Percentiles rank a stretch among this genome's conserved stretches.
These are phyloP conservation scores for Drosophila arizonae DNA, from an alignment of 1,140 invertebrate species.

Conservation along the genomic window DNA sequence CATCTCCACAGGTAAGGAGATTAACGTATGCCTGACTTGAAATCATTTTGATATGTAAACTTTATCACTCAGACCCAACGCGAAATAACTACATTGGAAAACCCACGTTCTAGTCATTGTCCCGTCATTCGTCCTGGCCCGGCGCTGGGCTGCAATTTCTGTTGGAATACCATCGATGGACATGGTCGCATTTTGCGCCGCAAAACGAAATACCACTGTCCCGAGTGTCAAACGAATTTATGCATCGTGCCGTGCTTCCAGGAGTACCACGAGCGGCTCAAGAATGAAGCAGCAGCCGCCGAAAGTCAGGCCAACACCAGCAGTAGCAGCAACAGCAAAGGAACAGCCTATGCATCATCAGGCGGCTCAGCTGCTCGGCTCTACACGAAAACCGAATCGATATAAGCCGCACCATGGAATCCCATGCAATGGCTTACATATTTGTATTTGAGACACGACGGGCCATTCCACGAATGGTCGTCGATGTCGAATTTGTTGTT, in stretches of 20 bases:
- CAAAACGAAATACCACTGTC: conserved; percentile 94
- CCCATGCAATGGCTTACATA: conserved; percentile 37
- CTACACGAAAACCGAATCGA: conserved; percentile 78
- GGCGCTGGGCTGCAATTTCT: conserved; percentile 92
- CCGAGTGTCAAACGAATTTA: conserved; percentile 92
- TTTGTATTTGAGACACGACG: conserved; percentile 72
- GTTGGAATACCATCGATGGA: conserved; percentile 93
- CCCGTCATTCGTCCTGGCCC: conserved; percentile 90
- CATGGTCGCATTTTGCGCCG: conserved; percentile 90
- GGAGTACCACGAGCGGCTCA: conserved; percentile 87
- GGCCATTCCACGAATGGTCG: conserved; percentile 20
- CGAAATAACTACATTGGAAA: conserved; percentile 81
- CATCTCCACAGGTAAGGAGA: conserved; percentile 84
- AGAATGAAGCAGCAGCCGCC: conserved; percentile 68
- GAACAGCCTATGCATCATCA: conserved; percentile 32
- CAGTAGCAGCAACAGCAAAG: conserved; percentile 46
- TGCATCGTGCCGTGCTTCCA: conserved; percentile 94
- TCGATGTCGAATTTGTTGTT: conserved; percentile 74
- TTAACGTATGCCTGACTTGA: not conserved
- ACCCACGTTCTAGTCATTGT: conserved; percentile 87
- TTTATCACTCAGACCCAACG: conserved; percentile 61
- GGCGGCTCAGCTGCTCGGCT: conserved; percentile 46
- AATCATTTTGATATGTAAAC: not conserved
- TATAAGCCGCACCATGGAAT: conserved; percentile 57
- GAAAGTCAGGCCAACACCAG: conserved; percentile 52